These are phyloP conservation scores for Emmelina monodactyla DNA, from an alignment of 2,888 invertebrate species.

Conservation along the genomic window DNA sequence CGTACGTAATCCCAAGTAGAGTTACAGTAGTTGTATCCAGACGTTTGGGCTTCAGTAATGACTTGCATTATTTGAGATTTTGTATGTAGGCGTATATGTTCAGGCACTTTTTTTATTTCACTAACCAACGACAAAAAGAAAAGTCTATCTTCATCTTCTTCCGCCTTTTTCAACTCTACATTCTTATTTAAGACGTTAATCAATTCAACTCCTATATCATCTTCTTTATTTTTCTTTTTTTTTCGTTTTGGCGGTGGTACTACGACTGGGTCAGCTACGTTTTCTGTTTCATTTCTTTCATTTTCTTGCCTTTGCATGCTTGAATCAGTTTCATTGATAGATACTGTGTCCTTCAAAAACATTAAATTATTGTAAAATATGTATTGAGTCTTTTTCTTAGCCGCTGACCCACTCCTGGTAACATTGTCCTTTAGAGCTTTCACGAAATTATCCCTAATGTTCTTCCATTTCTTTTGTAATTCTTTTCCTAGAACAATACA, in stretches of 20 bases:
- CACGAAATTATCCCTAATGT: conserved; percentile 13
- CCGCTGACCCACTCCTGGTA: conserved; percentile 14
- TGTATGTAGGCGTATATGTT: conserved; percentile 16
- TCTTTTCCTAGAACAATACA: conserved; percentile 14
- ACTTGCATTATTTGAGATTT: conserved; percentile 16
- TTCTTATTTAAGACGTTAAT: conserved; percentile 13
- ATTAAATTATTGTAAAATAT: conserved; percentile 15
- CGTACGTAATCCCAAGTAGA: conserved; percentile 14
- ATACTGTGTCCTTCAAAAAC: conserved; percentile 15
- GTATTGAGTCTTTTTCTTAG: conserved; percentile 14
- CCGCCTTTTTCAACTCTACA: conserved; percentile 11
- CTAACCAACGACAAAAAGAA: conserved; percentile 15
- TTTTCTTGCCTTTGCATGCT: conserved; percentile 12
- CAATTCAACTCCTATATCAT: conserved; percentile 11
- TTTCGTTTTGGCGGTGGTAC: conserved; percentile 11
- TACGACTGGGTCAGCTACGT: conserved; percentile 9
- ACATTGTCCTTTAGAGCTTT: conserved; percentile 13
- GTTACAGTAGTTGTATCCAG: conserved; percentile 11
- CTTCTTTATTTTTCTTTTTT: conserved; percentile 11
- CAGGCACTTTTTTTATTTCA: conserved; percentile 15
- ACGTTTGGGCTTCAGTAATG: conserved; percentile 16
- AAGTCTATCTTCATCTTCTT: conserved; percentile 3
- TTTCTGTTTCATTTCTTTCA: conserved; percentile 11
- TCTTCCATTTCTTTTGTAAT: conserved; percentile 15
- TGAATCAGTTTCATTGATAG: conserved; percentile 10